These are phyloP conservation scores for Alcedo atthis DNA, from an alignment of 2,797 vertebrate species.

Conservation along the genomic window DNA sequence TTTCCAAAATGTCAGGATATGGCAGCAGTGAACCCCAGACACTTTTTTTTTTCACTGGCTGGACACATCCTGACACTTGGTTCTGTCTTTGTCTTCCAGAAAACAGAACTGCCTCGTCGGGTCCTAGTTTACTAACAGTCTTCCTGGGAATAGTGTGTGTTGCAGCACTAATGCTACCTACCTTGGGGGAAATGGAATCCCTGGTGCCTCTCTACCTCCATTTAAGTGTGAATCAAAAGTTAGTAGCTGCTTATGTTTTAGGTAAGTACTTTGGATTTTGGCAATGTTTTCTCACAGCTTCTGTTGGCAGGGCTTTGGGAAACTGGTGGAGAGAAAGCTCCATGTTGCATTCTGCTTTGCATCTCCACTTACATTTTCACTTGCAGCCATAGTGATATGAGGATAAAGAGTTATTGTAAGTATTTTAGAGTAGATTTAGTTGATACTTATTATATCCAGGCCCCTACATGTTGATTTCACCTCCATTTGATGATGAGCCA, in stretches of 20 bases:
- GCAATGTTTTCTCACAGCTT: not conserved
- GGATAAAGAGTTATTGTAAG: not conserved
- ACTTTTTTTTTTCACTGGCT: not conserved
- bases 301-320: not conserved
- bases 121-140: conserved; percentile 95
- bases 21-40: not conserved
- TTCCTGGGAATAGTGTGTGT: conserved; percentile 95
- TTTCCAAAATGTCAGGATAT: not conserved
- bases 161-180: conserved; percentile 96
- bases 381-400: not conserved
- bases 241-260: conserved; percentile 99
- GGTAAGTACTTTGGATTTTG: conserved; percentile 78
- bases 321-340: not conserved
- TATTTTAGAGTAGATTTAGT: not conserved
- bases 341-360: not conserved
- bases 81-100: conserved; percentile 77
- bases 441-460: not conserved
- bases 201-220: conserved; percentile 99
- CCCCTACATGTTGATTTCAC: not conserved
- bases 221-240: conserved; percentile 99
- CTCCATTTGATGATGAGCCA: not conserved
- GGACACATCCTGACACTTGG: not conserved
- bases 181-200: conserved; percentile 95
- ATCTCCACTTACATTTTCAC: not conserved
- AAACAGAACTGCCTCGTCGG: conserved; percentile 88